These are phyloP conservation scores for Trichosurus vulpecula DNA, from an alignment of 2,797 vertebrate species.

Conservation along the genomic window DNA sequence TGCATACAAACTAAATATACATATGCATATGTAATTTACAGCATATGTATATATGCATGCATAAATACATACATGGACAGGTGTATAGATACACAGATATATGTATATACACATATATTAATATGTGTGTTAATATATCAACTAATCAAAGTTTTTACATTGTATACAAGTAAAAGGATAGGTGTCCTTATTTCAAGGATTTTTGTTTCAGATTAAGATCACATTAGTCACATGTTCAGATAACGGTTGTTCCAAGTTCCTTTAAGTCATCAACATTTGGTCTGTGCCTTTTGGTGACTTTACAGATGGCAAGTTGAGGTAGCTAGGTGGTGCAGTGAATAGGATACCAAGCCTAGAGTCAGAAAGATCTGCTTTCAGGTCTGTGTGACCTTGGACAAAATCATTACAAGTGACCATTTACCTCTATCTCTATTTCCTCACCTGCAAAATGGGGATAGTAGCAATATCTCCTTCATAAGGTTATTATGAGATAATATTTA, in stretches of 20 bases:
- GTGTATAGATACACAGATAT: background rate
- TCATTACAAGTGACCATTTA: background rate
- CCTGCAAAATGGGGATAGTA: background rate
- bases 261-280: background rate
- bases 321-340: background rate
- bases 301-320: background rate
- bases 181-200: background rate
- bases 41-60: background rate
- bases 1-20: too few relatives aligned
- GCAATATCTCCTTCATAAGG: too few relatives aligned
- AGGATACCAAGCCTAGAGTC: background rate
- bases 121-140: background rate
- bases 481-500: background rate
- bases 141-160: background rate
- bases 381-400: background rate
- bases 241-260: conserved; percentile 3
- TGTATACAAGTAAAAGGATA: background rate
- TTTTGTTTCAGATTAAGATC: background rate
- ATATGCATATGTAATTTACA: too few relatives aligned
- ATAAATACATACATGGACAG: background rate
- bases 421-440: background rate
- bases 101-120: too few relatives aligned
- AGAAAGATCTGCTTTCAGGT: background rate
- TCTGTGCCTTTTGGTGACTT: conserved; percentile 5
- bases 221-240: background rate